Base-by-base conservation (phyloP, 2,797 vertebrate species). In the Falco cherrug region DNA sequence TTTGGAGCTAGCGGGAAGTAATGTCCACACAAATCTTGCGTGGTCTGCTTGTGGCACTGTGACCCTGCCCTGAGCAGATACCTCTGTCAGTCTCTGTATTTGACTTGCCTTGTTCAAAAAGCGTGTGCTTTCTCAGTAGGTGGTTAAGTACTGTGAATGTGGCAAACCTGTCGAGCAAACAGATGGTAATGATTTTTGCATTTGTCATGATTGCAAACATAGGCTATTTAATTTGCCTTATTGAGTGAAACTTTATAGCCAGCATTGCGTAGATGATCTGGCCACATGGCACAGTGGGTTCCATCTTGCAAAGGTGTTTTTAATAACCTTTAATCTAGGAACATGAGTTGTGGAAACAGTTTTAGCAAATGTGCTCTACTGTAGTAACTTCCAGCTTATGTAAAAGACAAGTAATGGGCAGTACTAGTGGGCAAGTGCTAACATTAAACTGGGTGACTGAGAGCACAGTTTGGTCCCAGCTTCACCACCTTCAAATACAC, bases 21-120 rank as follows among this genome's bases (percentile, higher is more conserved):
- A 53, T 3, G 31, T 25, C 73, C 7, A 0, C 28, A 4, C 33
- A 24, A 61, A 1, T 9, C 45, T 68, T 0, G 0, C 0, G 1
- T 10, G 57, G 48, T 13, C 16, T 22, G 37, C 43, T 88, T 73
- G 75, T 1, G 5, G 83, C 63, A 48, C 2, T 10, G 45, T 3
- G 4, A 33, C 81, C 39, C 48, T 69, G 47, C 41, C 67, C 26
- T 12, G 50, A 61, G 57, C 59, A 76, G 53, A 8, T 16, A 3
- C 25, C n/a, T 39, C 56, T 75, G 25, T 39, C 47, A 25, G 21
- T 13, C 54, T 41, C 25, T 18, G 6, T 37, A 9, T 45, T 54
- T 65, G 33, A 73, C 28, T 18, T 28, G 7, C 51, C 39, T 10
- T 18, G 28, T 64, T 51, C 39, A 71, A 63, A 88, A 75, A 9